Base-by-base conservation (phyloP, 2,113 vertebrate genomes). In the Lota lota region DNA sequence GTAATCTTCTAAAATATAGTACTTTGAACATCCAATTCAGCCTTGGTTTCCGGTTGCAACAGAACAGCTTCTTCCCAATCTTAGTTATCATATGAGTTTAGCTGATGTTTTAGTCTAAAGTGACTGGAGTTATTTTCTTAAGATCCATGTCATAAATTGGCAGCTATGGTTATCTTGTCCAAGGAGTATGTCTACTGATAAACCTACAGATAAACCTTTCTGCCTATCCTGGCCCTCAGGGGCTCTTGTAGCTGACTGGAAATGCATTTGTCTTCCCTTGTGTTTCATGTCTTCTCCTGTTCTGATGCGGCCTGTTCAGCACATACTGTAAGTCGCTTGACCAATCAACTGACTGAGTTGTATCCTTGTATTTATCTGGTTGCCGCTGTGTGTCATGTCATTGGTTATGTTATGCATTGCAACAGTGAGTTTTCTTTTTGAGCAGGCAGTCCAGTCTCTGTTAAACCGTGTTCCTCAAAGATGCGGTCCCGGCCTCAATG, bases 241-340 rank as follows among this genome's bases (percentile, higher is more conserved):
- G 3, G 28, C 28, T 3, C 28, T 7, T 33, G 28, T 33, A 33
- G 28, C 28, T 21, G 2, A 68, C 57, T 77, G 64, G 28, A 33
- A 33, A 68, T 63, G 19, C 5, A 18, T 65, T 61, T 68, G 28
- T 67, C 22, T 73, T 68, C n/a, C 66, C 62, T 63, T 70, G 28
- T 67, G 19, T 73, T 68, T 16, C 66, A 68, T 75, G 72, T 56
- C n/a, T 19, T 65, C 22, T 64, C 36, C 63, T 76, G 70, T 56
- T 63, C 33, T 70, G 67, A 40, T 33, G 11, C 21, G 58, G 4
- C 58, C 64, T 59, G 65, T 69, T 64, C 60, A 69, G 75, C 76
- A 74, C 73, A 15, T 74, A 63, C 50, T 67, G 76, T 79, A 70
- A 75, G 78, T 71, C 3, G 0, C 16, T 62, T 20, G n/a, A 12